Percentiles rank a stretch among this genome's conserved stretches.
These are phyloP conservation scores for Ceratina australensis DNA, from an alignment of 1,140 invertebrate species.

Conservation along the genomic window DNA sequence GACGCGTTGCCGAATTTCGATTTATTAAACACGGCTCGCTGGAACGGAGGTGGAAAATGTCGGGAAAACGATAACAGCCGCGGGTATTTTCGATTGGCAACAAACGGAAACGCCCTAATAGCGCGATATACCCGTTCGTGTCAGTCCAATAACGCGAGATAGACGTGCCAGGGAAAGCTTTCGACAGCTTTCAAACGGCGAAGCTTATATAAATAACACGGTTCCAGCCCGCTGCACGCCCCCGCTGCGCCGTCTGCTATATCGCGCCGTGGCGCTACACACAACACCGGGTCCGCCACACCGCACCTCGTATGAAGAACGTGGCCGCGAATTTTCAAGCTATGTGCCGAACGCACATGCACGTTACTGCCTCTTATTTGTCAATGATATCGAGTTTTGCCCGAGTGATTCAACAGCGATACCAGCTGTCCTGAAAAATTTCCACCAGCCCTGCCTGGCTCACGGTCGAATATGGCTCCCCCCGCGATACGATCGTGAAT, in stretches of 20 bases:
- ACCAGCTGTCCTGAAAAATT: slow-evolving; percentile 10
- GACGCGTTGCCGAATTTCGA: not conserved
- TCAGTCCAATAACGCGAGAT: slow-evolving; percentile 21
- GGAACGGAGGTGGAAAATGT: not conserved
- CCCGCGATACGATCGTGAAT: no score
- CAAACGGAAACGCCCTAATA: slow-evolving; percentile 23
- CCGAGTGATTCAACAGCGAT: slow-evolving; percentile 8
- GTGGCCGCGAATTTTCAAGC: slow-evolving; percentile 3
- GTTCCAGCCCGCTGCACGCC: no score
- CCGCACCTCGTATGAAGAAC: not conserved
- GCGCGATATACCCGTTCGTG: slow-evolving; percentile 1
- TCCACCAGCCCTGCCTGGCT: not conserved
- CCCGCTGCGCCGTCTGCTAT: no score
- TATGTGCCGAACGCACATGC: slow-evolving; percentile 4
- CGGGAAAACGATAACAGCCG: not conserved
- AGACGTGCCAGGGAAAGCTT: slow-evolving; percentile 12
- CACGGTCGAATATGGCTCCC: no score
- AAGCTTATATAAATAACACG: slow-evolving; percentile 23
- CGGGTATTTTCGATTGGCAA: slow-evolving; percentile 8
- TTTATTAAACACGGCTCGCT: not conserved
- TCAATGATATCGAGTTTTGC: slow-evolving; percentile 27
- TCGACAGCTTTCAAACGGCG: slow-evolving; percentile 14
- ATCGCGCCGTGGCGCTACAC: no score
- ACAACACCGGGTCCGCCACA: no score
- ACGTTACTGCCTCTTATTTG: slow-evolving; percentile 30